Evolutionary conservation across 1,140 invertebrate species (phyloP), one percentile per base, ranked within the genome.

Genomic region (Trachymyrmex septentrionalis): DNA sequence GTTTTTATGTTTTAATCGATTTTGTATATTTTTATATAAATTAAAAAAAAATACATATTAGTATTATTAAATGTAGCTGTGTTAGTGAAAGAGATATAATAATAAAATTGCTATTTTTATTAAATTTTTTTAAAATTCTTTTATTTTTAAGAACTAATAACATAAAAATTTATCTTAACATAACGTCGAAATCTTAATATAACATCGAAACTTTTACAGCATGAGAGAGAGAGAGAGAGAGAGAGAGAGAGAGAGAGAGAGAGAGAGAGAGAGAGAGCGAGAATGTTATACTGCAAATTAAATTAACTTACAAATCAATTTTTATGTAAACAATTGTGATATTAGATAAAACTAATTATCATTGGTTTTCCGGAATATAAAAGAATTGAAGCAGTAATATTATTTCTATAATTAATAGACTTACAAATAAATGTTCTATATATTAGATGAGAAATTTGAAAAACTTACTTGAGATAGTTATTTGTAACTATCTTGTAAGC

Each of bases 291-390:
- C 16, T 73, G 6, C 16, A 30, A 72, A 53, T 55, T 19, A 10
- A 77, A 63, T 48, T 24, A 48, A 77, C 12, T 77, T 44, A 27
- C 16, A 16, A 9, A 55, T 55, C 55, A 73, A 73, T 53, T 57
- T 72, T 57, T 14, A 27, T 38, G 14, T 16, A 48, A 59, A 75
- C 1, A 57, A 38, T 21, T 34, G 0, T 19, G 9, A 34, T 10
- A 12, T 63, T 34, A 21, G 6, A 27, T 44, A 63, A 44, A 34
- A 77, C 0, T 16, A 61, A 2, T 12, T 61, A 48, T 21, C 19
- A 9, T 59, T 59, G 7, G 3, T 9, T 61, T 76, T 24, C 0
- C 9, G 1, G 0, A 61, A 14, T 16, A 24, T 27, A 16, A 12
- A 63, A 63, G 57, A 44, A 24, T 44, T 4, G 0, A 77, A 19